phyloP scores from a whole-genome alignment of 2,113 vertebrate genomes.

The Pipra filicauda region DNA sequence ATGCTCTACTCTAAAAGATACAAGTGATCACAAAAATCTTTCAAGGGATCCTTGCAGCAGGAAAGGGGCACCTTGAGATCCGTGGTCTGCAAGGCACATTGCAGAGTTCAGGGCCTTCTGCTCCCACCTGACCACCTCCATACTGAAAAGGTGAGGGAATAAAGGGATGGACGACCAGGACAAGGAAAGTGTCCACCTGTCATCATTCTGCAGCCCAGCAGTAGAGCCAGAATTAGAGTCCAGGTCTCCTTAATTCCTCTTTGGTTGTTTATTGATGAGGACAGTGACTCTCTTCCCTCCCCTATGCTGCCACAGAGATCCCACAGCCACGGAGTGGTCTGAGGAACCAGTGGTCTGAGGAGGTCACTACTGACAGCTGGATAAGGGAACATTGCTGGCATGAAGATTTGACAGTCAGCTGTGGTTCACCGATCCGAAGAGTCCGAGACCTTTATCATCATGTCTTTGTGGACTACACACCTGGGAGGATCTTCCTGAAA shows the following conservation, averaged over 20 bases:
- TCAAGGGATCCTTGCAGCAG: not conserved
- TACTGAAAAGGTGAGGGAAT: not conserved
- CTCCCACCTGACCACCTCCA: not conserved
- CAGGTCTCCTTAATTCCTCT: not conserved
- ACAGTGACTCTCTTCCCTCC: not conserved
- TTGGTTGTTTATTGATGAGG: not conserved
- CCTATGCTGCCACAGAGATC: not conserved
- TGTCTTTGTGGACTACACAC: not conserved
- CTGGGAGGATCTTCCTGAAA: not conserved
- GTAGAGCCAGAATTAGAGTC: not conserved
- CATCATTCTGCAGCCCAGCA: not conserved
- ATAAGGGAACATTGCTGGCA: not conserved
- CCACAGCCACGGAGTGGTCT: not conserved
- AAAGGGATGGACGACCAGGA: not conserved
- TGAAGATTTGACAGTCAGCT: not conserved
- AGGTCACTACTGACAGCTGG: not conserved
- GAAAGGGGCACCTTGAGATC: not conserved
- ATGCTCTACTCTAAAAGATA: not conserved
- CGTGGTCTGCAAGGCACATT: not conserved
- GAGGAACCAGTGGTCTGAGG: not conserved
- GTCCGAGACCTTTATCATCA: not conserved
- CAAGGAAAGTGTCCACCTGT: not conserved
- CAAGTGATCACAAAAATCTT: not conserved
- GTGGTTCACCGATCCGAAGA: not conserved
- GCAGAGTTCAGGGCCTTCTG: not conserved